A percentile compares a stretch with the other conserved stretches of the same genome.
Evolutionary conservation across 2,888 invertebrate species (phyloP).

Genomic region (Anthophora plumipes): DNA sequence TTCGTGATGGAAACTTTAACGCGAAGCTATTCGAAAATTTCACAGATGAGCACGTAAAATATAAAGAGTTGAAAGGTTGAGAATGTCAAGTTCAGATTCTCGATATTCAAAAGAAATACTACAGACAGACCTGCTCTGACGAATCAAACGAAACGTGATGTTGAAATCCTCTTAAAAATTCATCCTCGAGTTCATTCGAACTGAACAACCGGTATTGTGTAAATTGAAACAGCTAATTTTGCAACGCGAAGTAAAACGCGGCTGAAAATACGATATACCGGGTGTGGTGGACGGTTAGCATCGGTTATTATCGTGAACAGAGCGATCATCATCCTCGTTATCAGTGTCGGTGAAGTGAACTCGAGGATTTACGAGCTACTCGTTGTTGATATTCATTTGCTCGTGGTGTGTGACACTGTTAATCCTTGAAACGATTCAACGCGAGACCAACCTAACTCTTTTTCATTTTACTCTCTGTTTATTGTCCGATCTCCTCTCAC

Average conservation of each 20-base stretch:
- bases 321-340: conserved; percentile 5
- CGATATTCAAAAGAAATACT: too few relatives aligned
- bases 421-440: conserved; percentile 23
- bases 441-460: neutral
- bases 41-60: too few relatives aligned
- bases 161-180: neutral
- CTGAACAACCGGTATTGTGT: neutral
- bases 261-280: neutral
- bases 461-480: neutral
- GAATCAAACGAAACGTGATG: too few relatives aligned
- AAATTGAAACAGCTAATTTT: neutral
- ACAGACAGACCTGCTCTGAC: too few relatives aligned
- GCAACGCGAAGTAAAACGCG: neutral
- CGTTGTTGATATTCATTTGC: conserved; percentile 26
- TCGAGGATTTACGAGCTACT: conserved; percentile 46
- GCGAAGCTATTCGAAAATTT: too few relatives aligned
- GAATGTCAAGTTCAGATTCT: too few relatives aligned
- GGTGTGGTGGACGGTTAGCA: neutral
- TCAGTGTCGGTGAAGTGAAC: conserved; percentile 38
- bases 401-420: conserved; percentile 11
- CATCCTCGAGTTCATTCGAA: neutral
- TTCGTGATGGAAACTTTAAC: too few relatives aligned
- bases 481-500: neutral
- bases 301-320: conserved; percentile 11
- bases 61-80: too few relatives aligned